Conservation (phyloP, 2,888 invertebrate genomes). For the Isoperla grammatica region DNA sequence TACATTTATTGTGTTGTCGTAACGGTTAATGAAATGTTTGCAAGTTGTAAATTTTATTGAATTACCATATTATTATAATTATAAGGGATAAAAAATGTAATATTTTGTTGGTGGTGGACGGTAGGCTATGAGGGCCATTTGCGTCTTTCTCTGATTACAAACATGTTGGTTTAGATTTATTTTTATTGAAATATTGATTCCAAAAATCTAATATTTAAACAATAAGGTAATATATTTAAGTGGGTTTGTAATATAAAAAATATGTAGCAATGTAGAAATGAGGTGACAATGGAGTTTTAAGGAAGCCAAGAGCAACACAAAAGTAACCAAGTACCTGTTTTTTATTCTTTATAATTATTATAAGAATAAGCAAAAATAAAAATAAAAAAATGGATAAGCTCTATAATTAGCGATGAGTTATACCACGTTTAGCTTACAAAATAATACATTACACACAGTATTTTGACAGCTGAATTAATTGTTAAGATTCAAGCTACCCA, state of each 20-base stretch:
- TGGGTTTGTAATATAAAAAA: neutral
- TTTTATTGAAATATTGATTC: neutral
- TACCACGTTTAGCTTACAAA: slow-evolving; percentile 22
- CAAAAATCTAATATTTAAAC: neutral
- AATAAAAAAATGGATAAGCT: slow-evolving; percentile 19
- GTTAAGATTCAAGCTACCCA: slow-evolving; percentile 1
- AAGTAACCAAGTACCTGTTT: slow-evolving; percentile 30
- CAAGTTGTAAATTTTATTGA: too few species aligned
- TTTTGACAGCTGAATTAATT: slow-evolving; percentile 5
- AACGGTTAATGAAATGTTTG: too few species aligned
- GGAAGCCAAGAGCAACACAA: slow-evolving; percentile 21
- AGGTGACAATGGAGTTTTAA: slow-evolving; percentile 7
- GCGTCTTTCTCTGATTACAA: too few species aligned
- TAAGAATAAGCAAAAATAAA: slow-evolving; percentile 26
- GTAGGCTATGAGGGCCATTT: too few species aligned
- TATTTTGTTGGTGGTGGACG: too few species aligned
- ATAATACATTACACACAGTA: slow-evolving; percentile 23
- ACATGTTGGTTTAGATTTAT: neutral
- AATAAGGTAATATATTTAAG: neutral
- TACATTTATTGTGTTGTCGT: too few species aligned
- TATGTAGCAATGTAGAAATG: slow-evolving; percentile 10
- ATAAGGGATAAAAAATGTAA: too few species aligned
- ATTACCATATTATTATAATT: too few species aligned
- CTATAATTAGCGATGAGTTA: slow-evolving; percentile 12
- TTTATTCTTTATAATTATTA: slow-evolving; percentile 27